These are phyloP conservation scores for Elegia similella DNA, from an alignment of 2,888 invertebrate species.

Conservation along the genomic window DNA sequence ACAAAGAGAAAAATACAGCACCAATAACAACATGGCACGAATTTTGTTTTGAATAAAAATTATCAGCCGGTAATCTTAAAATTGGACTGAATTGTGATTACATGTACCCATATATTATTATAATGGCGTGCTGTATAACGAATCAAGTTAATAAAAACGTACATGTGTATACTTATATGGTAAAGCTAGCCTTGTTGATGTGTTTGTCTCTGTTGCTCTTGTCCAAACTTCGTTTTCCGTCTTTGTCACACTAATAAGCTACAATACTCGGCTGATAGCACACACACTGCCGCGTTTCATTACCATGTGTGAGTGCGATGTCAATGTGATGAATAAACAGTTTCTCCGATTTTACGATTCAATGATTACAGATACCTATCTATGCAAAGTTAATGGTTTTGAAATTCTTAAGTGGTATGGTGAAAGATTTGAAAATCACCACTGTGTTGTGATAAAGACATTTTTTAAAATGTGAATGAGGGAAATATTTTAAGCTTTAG, in stretches of 20 bases:
- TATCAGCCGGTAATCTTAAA: slow-evolving; percentile 45
- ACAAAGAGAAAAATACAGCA: not conserved
- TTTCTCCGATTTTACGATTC: slow-evolving; percentile 78
- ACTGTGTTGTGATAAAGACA: slow-evolving; percentile 21
- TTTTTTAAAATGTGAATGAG: not conserved
- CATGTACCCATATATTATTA: slow-evolving; percentile 70
- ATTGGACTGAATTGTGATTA: slow-evolving; percentile 59
- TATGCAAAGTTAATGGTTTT: slow-evolving; percentile 73
- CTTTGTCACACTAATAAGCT: slow-evolving; percentile 73
- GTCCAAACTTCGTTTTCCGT: slow-evolving; percentile 48
- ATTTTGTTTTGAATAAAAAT: slow-evolving; percentile 31
- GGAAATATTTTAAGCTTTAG: not conserved
- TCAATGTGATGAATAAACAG: slow-evolving; percentile 78
- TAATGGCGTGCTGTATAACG: slow-evolving; percentile 73
- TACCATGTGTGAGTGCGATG: slow-evolving; percentile 47
- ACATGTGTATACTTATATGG: slow-evolving; percentile 77
- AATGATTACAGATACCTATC: slow-evolving; percentile 73
- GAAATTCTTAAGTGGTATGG: slow-evolving; percentile 50
- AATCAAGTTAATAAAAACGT: slow-evolving; percentile 77
- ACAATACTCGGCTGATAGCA: slow-evolving; percentile 45
- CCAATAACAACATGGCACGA: not conserved
- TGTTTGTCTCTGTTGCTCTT: slow-evolving; percentile 59
- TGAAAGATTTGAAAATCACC: slow-evolving; percentile 28
- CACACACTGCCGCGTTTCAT: slow-evolving; percentile 40
- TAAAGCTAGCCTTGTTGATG: slow-evolving; percentile 75